These are phyloP conservation scores for Eilema griseolum DNA, from an alignment of 2,888 invertebrate genomes.

Conservation along the genomic window DNA sequence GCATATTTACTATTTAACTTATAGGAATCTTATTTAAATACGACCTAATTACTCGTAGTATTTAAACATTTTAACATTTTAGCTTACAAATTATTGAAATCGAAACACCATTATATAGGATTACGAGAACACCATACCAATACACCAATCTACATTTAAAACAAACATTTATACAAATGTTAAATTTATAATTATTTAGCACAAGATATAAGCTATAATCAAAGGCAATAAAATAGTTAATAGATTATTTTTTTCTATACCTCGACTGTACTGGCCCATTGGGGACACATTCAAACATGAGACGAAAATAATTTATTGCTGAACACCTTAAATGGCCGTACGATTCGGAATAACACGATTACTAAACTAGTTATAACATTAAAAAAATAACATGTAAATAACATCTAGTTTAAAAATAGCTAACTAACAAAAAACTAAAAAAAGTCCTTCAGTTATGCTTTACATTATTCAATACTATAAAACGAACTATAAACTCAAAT, in stretches of 20 bases:
- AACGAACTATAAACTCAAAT: not conserved
- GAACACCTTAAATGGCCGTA: not conserved
- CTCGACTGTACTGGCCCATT: no score
- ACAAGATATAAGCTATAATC: not conserved
- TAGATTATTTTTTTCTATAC: not conserved
- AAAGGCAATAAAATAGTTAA: not conserved
- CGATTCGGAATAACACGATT: not conserved
- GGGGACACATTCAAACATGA: no score
- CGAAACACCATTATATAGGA: not conserved
- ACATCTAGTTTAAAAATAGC: no score
- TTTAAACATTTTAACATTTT: not conserved
- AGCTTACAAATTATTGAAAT: not conserved
- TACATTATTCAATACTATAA: not conserved
- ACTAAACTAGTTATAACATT: not conserved
- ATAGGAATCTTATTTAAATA: conserved; percentile 34
- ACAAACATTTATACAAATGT: conserved; percentile 5
- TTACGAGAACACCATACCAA: not conserved
- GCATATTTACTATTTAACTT: conserved; percentile 45
- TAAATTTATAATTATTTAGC: conserved; percentile 2
- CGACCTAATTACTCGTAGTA: conserved; percentile 9
- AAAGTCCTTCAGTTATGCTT: no score
- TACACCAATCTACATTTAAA: not conserved
- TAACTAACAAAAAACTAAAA: no score
- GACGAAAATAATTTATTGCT: not conserved
- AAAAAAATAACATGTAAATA: not conserved